A percentile compares a stretch with the other conserved stretches of the same genome.
Evolutionary conservation across 2,888 invertebrate genomes (phyloP).

Genomic region (Pristionchus mayeri): DNA sequence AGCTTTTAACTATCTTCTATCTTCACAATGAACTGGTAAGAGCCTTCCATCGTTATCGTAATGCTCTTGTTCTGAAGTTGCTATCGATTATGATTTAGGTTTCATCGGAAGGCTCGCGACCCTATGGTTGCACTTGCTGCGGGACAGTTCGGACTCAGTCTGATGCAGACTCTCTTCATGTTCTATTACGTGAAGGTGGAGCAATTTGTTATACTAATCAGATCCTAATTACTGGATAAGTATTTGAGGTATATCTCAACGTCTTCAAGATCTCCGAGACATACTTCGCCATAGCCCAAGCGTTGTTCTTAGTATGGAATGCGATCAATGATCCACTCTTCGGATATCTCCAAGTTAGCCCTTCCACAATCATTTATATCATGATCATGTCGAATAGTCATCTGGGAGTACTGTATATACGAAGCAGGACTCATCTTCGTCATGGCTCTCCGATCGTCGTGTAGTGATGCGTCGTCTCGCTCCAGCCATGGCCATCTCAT

Average conservation of each 20-base stretch:
- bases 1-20: not conserved
- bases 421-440: slow-evolving; percentile 29
- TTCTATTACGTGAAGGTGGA: slow-evolving; percentile 78
- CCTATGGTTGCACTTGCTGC: slow-evolving; percentile 55
- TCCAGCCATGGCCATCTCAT: slow-evolving; percentile 77
- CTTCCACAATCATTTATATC: not conserved
- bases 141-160: slow-evolving; percentile 63
- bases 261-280: slow-evolving; percentile 77
- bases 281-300: slow-evolving; percentile 78
- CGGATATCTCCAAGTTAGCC: slow-evolving; percentile 76
- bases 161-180: slow-evolving; percentile 71
- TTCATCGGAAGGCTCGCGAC: slow-evolving; percentile 37
- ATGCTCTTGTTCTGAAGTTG: too few species aligned
- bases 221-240: not conserved
- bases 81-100: not conserved
- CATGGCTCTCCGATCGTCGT: slow-evolving; percentile 76
- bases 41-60: too few species aligned
- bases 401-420: too few species aligned
- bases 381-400: too few species aligned
- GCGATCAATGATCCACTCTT: slow-evolving; percentile 79
- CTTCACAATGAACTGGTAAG: slow-evolving; percentile 13
- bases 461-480: slow-evolving; percentile 77
- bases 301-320: slow-evolving; percentile 78
- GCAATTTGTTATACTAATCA: too few species aligned
- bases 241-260: slow-evolving; percentile 76